A percentile compares a stretch with the other conserved stretches of the same genome.
These are phyloP conservation scores for Fopius arisanus DNA, from an alignment of 1,140 invertebrate genomes.

Conservation along the genomic window DNA sequence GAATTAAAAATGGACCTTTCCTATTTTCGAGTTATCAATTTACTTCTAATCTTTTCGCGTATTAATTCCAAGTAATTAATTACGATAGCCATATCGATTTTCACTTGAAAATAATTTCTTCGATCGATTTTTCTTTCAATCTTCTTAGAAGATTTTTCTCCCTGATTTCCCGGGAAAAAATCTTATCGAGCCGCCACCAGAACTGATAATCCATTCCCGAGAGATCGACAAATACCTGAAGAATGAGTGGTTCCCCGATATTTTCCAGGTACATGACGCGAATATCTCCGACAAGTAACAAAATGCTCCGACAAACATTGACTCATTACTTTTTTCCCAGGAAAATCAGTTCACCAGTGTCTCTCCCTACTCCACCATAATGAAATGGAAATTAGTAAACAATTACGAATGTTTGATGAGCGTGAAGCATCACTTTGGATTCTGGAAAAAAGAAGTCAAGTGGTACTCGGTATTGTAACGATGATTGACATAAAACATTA, in stretches of 20 bases:
- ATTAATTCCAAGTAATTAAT: too few species aligned
- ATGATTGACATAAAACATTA: slow-evolving; percentile 13
- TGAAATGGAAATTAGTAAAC: background rate
- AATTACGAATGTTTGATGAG: background rate
- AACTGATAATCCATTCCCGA: too few species aligned
- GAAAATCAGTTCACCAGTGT: background rate
- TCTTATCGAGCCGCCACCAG: too few species aligned
- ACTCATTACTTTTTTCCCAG: background rate
- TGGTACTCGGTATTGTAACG: background rate
- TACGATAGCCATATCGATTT: too few species aligned
- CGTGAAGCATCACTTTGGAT: background rate
- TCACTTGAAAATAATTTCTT: too few species aligned
- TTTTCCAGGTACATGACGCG: slow-evolving; percentile 1
- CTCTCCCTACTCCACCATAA: background rate
- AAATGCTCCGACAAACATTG: slow-evolving; percentile 22
- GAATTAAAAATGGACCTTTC: too few species aligned
- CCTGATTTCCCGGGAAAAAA: too few species aligned
- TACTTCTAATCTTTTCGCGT: too few species aligned
- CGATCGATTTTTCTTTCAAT: too few species aligned
- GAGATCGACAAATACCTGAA: background rate
- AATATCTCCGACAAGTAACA: slow-evolving; percentile 4
- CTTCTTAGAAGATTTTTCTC: too few species aligned
- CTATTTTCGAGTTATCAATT: too few species aligned
- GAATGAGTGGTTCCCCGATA: background rate
- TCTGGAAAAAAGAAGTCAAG: background rate